These are phyloP conservation scores for Phymastichus coffea DNA, from an alignment of 1,140 invertebrate genomes.

Conservation along the genomic window DNA sequence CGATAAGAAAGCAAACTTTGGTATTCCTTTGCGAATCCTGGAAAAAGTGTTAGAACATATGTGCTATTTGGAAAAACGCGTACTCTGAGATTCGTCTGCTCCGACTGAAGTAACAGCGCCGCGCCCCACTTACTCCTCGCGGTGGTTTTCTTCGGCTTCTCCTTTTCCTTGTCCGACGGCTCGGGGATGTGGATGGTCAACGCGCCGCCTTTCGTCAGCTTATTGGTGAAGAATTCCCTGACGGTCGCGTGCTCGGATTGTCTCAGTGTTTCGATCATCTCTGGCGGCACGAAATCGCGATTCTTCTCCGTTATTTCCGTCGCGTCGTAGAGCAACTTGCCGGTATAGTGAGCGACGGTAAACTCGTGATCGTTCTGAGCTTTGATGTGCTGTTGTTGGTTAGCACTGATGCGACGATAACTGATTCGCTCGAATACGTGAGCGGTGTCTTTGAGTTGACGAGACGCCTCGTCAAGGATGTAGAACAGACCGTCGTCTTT, in stretches of 20 bases:
- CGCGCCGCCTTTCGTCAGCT: constrained; percentile 83
- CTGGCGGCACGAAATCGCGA: constrained; percentile 82
- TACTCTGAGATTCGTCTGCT: constrained; percentile 55
- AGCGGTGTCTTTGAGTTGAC: constrained; percentile 61
- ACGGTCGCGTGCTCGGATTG: constrained; percentile 72
- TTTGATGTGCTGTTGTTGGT: constrained; percentile 58
- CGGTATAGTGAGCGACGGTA: constrained; percentile 80
- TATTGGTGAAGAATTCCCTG: constrained; percentile 79
- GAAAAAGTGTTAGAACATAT: too few relatives aligned
- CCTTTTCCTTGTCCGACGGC: constrained; percentile 39
- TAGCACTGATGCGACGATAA: constrained; percentile 7
- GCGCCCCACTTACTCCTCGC: constrained; percentile 51
- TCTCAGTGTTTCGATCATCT: constrained; percentile 81
- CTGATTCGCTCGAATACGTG: constrained; percentile 60
- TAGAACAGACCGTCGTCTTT: constrained; percentile 83
- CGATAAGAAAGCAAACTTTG: constrained; percentile 23
- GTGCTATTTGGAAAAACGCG: too few relatives aligned
- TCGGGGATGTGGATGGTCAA: constrained; percentile 56
- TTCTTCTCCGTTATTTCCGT: constrained; percentile 84
- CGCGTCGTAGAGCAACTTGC: constrained; percentile 78
- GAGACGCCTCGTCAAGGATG: constrained; percentile 87
- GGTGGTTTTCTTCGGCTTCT: constrained; percentile 40
- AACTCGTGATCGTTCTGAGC: constrained; percentile 69
- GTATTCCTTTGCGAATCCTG: not conserved
- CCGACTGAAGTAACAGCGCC: constrained; percentile 54